phyloP scores from a whole-genome alignment of 2,888 invertebrate genomes.

The Pandemis cinnamomeana region DNA sequence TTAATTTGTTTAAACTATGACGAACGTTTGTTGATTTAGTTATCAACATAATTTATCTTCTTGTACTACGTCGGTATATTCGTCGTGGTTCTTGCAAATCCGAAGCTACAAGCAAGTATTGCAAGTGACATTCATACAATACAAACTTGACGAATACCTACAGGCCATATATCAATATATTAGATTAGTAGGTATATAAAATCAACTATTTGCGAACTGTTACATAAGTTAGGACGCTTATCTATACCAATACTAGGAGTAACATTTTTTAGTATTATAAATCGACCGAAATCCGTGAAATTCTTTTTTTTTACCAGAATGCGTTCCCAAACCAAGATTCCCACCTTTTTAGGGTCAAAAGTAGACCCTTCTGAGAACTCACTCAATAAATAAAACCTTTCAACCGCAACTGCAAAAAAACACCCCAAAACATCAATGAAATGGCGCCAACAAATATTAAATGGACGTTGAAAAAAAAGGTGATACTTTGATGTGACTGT shows the following conservation, averaged over 20 bases:
- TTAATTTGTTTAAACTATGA: not conserved
- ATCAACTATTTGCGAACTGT: too few species aligned
- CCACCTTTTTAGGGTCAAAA: slow-evolving; percentile 24
- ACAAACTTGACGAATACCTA: too few species aligned
- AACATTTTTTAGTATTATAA: not conserved
- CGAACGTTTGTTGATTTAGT: not conserved
- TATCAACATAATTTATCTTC: too few species aligned
- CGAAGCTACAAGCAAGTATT: too few species aligned
- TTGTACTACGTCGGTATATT: too few species aligned
- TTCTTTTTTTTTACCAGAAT: not conserved
- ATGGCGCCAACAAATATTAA: slow-evolving; percentile 29
- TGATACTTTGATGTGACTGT: too few species aligned
- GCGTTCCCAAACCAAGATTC: slow-evolving; percentile 8
- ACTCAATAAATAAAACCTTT: slow-evolving; percentile 36
- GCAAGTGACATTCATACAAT: too few species aligned
- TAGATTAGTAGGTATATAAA: not conserved
- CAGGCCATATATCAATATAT: not conserved
- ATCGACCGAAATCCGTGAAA: slow-evolving; percentile 19
- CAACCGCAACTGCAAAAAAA: slow-evolving; percentile 17
- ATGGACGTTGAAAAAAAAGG: slow-evolving; percentile 16
- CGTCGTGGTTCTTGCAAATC: too few species aligned
- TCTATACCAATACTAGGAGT: not conserved
- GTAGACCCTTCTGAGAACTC: slow-evolving; percentile 22
- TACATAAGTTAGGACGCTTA: not conserved
- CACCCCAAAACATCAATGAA: slow-evolving; percentile 28